These are phyloP conservation scores for Thripadectes ignobilis DNA, from an alignment of 2,797 vertebrate genomes.

Conservation along the genomic window DNA sequence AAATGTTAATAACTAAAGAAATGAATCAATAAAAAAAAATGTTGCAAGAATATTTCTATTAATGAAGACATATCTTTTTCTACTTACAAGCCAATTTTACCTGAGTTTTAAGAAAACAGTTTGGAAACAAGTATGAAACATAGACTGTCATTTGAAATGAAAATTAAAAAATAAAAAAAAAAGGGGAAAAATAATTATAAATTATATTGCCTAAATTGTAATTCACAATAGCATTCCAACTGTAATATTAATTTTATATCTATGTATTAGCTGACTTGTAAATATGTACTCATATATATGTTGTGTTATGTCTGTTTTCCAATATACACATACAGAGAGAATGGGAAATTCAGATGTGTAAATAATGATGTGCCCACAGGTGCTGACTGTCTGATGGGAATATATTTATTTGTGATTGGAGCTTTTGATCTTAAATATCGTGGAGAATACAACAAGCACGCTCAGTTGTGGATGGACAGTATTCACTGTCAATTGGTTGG, in stretches of 20 bases:
- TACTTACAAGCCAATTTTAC: not conserved
- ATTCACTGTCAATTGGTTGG: conserved; percentile 91
- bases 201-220: not conserved
- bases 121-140: not conserved
- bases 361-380: conserved; percentile 77
- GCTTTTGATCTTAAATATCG: conserved; percentile 94
- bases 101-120: not conserved
- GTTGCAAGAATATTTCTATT: not conserved
- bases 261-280: not conserved
- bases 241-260: not conserved
- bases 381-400: conserved; percentile 96
- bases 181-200: not conserved
- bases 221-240: not conserved
- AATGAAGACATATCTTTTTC: not conserved
- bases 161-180: not conserved
- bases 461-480: conserved; percentile 97
- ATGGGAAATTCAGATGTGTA: conserved; percentile 41
- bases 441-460: conserved; percentile 94
- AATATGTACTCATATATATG: not conserved
- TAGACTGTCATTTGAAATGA: not conserved
- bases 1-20: not conserved
- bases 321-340: not conserved
- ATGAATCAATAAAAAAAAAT: not conserved
- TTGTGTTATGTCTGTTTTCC: not conserved
- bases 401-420: conserved; percentile 96